Evolutionary conservation across 2,888 invertebrate genomes (phyloP), one percentile per base, ranked within the genome.

Genomic region (Agrotis clavis): DNA sequence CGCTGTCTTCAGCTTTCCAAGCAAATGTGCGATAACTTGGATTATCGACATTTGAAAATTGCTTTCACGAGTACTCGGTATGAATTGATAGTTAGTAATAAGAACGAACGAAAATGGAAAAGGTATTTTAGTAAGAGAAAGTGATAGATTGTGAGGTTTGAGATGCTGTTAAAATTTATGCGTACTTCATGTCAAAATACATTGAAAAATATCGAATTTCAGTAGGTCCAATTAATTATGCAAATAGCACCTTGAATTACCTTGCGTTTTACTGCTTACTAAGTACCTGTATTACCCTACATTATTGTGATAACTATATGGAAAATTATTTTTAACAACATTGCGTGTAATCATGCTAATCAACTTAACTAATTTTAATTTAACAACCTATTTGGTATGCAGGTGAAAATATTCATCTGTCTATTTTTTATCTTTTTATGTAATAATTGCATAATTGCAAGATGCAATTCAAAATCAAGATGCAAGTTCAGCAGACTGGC

Each of bases 31-130:
- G 68, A 80, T 77, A 72, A 77, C 60, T 77, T 63, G 77, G 79
- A 81, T 79, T 75, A 75, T 75, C 68, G 74, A 62, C 70, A 69
- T 84, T 81, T 69, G 68, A 70, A 75, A 80, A 77, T 81, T 69
- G 70, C 73, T 64, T 75, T 73, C 68, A 79, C 68, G 65, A 71
- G 25, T 18, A 59, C 57, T 63, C 19, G 25, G 70, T 69, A 66
- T 54, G 71, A 78, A 78, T 72, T 76, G 75, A 81, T 82, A 80
- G 80, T 78, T 76, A 66, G 25, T 74, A 64, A 59, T 54, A 61
- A 61, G 19, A 45, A n/a, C 18, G n/a, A 56, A 70, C 13, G n/a
- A 70, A n/a, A 67, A 74, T 78, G 35, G 53, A 62, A 74, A 61
- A 60, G 11, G 11, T 50, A 62, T 50, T 65, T 51, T 19, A 30